Percentiles rank a stretch among this genome's conserved stretches.
phyloP scores from a whole-genome alignment of 1,140 invertebrate species.

The Oreohelix idahoensis region DNA sequence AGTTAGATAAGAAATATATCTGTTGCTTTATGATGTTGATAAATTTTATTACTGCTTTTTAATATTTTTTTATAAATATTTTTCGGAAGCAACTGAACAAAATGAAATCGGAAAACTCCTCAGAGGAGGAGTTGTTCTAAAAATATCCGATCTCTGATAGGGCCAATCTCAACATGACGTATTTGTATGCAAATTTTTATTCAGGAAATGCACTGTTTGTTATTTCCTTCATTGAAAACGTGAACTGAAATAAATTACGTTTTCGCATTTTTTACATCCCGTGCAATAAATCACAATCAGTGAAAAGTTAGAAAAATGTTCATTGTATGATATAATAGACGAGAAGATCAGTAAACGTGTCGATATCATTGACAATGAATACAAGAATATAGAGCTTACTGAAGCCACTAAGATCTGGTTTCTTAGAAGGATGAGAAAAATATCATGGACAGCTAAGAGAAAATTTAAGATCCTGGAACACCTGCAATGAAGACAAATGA shows the following conservation, averaged over 20 bases:
- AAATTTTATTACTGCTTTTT: not conserved
- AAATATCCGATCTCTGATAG: slow-evolving; percentile 5
- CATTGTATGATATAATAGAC: no score
- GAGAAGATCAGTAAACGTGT: no score
- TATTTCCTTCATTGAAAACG: not conserved
- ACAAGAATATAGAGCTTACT: no score
- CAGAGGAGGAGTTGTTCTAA: slow-evolving; percentile 11
- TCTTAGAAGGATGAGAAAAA: no score
- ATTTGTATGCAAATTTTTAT: slow-evolving; percentile 4
- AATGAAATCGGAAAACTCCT: slow-evolving; percentile 31
- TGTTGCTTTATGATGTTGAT: not conserved
- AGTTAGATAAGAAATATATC: not conserved
- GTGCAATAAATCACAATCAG: no score
- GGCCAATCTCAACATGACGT: not conserved
- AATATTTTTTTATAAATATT: slow-evolving; percentile 15
- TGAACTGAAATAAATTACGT: not conserved
- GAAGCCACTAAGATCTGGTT: no score
- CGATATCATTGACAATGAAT: no score
- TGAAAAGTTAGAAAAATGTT: no score
- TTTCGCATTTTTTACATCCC: no score
- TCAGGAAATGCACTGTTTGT: not conserved
- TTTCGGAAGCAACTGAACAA: slow-evolving; percentile 1
- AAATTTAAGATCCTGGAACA: no score
- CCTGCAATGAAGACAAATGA: no score
- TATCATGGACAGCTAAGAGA: no score